Evolutionary conservation across 2,113 vertebrate genomes (phyloP), one percentile per base, ranked within the genome.

Genomic region (Clinocottus analis): DNA sequence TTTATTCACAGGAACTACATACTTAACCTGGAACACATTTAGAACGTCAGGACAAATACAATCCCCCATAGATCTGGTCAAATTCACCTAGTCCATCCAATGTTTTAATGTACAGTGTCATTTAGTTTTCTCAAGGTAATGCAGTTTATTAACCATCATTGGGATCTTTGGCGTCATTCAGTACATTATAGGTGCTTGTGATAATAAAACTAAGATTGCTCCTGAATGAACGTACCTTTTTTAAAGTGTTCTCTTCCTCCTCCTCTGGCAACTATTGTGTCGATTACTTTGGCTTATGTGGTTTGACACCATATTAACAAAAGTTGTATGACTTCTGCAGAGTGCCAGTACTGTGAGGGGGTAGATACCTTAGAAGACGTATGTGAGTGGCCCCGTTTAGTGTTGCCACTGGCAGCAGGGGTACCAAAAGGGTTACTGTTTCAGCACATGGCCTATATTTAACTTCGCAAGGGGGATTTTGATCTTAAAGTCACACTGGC

Each of bases 401-500:
- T 70, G 72, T 88, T 73, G 55, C 86, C 73, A 77, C 71, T 31
- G 84, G 78, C 78, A 80, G 87, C 12, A 61, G 80, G 66, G 71
- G 64, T 31, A 45, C 41, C 19, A 45, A 45, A n/a, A 73, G 33
- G 85, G 80, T n/a, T 93, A 74, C 75, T 85, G 78, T 94, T 91
- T 90, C 91, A 93, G 89, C 79, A 53, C 77, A 87, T 37, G 60
- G 64, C 75, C 92, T 95, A 95, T 93, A 92, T 92, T 93, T 95
- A 95, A 92, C 91, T 63, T 31, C 29, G 80, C 69, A 59, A 77
- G 47, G 79, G 84, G 85, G 81, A 75, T 91, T 90, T 89, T 88
- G 17, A 70, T 89, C 83, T 93, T 93, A 93, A 94, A 93, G 93
- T 59, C 69, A 85, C 73, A 91, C 73, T 10, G 43, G 66, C 59